Evolutionary conservation across 2,113 vertebrate genomes (phyloP), one percentile per base, ranked within the genome.

Genomic region (Peromyscus maniculatus): DNA sequence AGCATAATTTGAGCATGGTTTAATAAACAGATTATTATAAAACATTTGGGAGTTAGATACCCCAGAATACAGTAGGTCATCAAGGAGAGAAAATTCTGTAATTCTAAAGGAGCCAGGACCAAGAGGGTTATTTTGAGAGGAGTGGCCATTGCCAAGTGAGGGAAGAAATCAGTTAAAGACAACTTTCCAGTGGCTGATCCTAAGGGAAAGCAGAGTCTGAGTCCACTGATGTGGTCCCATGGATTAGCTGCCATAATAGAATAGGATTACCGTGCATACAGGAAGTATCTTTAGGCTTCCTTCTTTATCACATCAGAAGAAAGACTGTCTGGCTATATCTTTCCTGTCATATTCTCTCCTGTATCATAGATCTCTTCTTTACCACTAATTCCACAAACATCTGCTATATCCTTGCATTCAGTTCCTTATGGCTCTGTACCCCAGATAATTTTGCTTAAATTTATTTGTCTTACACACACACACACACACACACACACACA

Each of bases 1-100:
- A 80, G 90, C 66, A 36, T 59, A 59, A 64, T 80, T 75, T 74
- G n/a, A 87, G 22, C 75, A 55, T 78, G 72, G 39, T n/a, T 96
- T 87, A 82, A 77, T 62, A 59, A 92, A 92, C n/a, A 15, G 62
- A 66, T 3, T 36, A 17, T 52, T 84, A 87, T 7, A 79, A 88
- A 22, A 43, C 39, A 36, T 52, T 33, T 69, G 11, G 22, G 1
- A 33, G 1, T 46, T 36, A 39, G 67, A 57, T 78, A 36, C 16
- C 11, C 28, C 21, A 82, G 74, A 79, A 52, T 21, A 72, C 19
- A 77, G 26, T 83, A 11, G 9, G 3, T 84, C 36, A 67, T 26
- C 19, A 59, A 86, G 36, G 16, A 16, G 15, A 91, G 26, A 19
- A 0, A 4, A 33, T 86, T n/a, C 17, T 80, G 69, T 36, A 84